phyloP scores from a whole-genome alignment of 2,113 vertebrate species.

The Melanerpes aurifrons region DNA sequence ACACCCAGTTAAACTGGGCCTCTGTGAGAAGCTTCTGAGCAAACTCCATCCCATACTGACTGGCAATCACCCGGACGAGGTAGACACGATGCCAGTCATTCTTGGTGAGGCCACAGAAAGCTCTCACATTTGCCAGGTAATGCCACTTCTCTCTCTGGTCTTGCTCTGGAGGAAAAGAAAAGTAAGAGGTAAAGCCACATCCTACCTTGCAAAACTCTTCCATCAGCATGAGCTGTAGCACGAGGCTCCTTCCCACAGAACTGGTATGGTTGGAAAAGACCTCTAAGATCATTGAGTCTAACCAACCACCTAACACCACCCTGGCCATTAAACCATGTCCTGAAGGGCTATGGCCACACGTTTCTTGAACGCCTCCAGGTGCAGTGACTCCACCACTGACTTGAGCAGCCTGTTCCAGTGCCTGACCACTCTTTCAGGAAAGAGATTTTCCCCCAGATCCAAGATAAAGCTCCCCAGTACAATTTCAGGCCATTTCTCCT shows the following conservation, averaged over 20 bases:
- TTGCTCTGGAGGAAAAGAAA: conserved; percentile 6
- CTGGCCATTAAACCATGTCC: no score
- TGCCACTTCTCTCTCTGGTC: background rate
- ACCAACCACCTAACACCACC: no score
- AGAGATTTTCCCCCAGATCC: no score
- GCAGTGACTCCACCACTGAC: no score
- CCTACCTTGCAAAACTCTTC: background rate
- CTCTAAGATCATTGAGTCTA: no score
- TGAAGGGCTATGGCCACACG: no score
- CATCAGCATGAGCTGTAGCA: background rate
- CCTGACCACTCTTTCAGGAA: no score
- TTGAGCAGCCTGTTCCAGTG: no score
- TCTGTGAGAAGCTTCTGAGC: conserved; percentile 78
- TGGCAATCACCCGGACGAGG: conserved; percentile 84
- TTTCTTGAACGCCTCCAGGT: no score
- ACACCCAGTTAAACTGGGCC: conserved; percentile 80
- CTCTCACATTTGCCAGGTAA: conserved; percentile 67
- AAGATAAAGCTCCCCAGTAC: no score
- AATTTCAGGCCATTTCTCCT: no score
- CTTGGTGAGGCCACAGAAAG: conserved; percentile 66
- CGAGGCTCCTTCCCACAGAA: background rate
- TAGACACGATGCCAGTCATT: conserved; percentile 91
- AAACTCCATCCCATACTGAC: conserved; percentile 82
- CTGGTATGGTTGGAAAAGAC: no score
- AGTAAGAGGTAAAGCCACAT: background rate